Conservation (phyloP, 2,797 vertebrate genomes). For the Intellagama lesueurii region DNA sequence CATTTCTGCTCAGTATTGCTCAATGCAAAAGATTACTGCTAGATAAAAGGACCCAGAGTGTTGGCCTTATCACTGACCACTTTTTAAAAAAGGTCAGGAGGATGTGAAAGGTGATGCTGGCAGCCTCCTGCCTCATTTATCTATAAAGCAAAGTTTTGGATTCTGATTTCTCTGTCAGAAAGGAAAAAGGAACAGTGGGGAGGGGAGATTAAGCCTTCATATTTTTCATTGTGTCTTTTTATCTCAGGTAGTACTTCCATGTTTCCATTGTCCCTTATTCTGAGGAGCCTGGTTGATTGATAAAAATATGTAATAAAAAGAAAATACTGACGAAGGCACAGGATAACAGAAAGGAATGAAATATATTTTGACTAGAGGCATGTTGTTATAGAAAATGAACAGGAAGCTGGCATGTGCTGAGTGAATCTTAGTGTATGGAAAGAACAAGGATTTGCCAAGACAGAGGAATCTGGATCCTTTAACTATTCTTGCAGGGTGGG, state of each 20-base stretch:
- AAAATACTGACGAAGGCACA: neutral
- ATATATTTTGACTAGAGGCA: neutral
- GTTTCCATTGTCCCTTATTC: neutral
- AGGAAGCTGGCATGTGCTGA: neutral
- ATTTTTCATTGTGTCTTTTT: no score
- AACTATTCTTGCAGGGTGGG: constrained; percentile 4
- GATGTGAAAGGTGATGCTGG: neutral
- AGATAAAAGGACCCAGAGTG: neutral
- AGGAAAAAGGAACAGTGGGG: no score
- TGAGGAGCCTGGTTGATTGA: neutral
- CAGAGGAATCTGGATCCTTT: constrained; percentile 32
- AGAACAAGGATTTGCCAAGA: neutral
- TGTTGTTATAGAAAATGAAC: neutral
- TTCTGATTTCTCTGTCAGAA: no score
- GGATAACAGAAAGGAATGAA: neutral
- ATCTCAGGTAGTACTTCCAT: no score
- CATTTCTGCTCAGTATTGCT: no score
- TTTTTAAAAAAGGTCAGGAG: neutral
- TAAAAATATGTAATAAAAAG: neutral
- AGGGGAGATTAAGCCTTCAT: neutral
- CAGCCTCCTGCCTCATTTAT: neutral
- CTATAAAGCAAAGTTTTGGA: neutral
- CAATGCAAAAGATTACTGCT: no score
- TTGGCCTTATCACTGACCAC: neutral
- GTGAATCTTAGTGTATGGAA: neutral